These are phyloP conservation scores for Cygnus buccinator DNA, from an alignment of 2,113 vertebrate genomes.

Conservation along the genomic window DNA sequence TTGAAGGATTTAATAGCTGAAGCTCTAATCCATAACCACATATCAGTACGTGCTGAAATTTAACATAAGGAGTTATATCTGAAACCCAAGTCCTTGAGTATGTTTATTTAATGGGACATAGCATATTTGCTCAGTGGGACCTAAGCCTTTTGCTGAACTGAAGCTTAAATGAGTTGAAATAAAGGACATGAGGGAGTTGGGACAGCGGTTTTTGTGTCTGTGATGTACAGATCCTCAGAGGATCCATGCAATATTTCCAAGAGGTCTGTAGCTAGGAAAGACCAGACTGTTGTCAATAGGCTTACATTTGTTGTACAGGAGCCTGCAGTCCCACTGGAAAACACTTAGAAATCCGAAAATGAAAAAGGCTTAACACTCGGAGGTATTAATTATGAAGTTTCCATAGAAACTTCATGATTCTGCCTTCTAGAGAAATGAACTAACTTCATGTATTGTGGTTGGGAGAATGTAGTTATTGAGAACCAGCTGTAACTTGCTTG, in stretches of 20 bases:
- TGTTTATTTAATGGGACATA: constrained; percentile 1
- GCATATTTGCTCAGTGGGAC: neutral
- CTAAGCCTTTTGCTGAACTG: neutral
- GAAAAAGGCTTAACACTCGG: neutral
- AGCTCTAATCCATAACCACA: neutral
- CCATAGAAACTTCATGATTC: constrained; percentile 23
- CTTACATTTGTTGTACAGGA: neutral
- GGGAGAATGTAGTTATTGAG: neutral
- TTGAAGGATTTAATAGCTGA: neutral
- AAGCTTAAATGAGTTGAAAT: neutral
- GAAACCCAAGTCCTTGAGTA: neutral
- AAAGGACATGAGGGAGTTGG: neutral
- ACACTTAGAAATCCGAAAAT: neutral
- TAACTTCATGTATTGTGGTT: neutral
- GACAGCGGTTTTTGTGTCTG: neutral
- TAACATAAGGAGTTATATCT: neutral
- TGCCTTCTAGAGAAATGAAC: neutral
- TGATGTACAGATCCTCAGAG: neutral
- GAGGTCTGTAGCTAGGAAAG: neutral
- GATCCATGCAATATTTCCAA: neutral
- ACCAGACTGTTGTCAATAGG: neutral
- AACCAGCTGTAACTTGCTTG: neutral
- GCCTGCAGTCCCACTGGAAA: neutral
- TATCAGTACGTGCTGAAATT: neutral
- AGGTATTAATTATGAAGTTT: constrained; percentile 27